phyloP scores from a whole-genome alignment of 2,113 vertebrate genomes.

The Mus spicilegus region DNA sequence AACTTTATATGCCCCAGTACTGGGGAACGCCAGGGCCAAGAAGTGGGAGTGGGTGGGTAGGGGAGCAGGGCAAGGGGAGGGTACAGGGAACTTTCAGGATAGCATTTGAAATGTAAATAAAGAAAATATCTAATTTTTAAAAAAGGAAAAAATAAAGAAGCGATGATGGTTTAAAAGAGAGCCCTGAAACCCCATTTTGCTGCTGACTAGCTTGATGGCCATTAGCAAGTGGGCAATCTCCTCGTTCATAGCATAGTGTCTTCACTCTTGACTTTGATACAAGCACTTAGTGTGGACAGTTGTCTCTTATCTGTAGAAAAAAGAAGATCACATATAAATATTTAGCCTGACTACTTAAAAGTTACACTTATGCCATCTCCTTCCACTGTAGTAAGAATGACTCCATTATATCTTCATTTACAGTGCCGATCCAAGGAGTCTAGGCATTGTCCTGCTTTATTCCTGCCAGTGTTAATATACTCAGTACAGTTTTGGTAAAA shows the following conservation, averaged over 20 bases:
- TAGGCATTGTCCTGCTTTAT: background rate
- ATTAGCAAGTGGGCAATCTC: constrained; percentile 6
- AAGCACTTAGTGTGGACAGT: background rate
- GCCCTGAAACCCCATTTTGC: background rate
- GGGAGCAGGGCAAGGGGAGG: too few relatives aligned
- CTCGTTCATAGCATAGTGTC: background rate
- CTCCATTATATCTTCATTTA: background rate
- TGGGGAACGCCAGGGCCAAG: too few relatives aligned
- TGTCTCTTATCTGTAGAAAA: background rate
- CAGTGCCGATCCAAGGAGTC: background rate
- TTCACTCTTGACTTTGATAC: background rate
- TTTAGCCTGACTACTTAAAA: background rate
- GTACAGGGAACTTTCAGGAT: too few relatives aligned
- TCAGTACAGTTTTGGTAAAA: background rate
- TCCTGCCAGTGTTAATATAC: background rate
- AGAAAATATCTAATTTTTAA: too few relatives aligned
- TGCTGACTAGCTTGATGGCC: background rate
- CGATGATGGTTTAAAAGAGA: background rate
- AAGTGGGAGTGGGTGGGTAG: too few relatives aligned
- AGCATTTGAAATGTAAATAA: too few relatives aligned
- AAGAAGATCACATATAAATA: background rate
- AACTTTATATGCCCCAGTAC: too few relatives aligned
- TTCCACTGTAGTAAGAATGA: background rate
- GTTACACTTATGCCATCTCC: background rate
- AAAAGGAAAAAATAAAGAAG: background rate